These are phyloP conservation scores for Potorous gilbertii DNA, from an alignment of 2,797 vertebrate genomes.

Conservation along the genomic window DNA sequence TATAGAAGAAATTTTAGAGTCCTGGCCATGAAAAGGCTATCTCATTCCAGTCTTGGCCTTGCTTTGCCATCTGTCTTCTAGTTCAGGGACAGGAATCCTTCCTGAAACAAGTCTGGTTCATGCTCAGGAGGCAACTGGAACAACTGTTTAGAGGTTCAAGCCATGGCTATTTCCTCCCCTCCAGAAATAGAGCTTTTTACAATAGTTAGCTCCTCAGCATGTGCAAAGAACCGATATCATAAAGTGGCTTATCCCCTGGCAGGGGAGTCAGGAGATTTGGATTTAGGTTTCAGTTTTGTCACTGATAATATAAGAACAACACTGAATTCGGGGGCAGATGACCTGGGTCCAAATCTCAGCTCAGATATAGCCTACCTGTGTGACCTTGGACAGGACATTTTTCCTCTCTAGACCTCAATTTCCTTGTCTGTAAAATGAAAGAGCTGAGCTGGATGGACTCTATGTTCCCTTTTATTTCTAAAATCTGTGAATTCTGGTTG, in stretches of 20 bases:
- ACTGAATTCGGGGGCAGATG: not conserved
- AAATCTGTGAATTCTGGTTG: not conserved
- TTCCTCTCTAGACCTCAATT: not conserved
- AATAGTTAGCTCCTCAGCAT: not conserved
- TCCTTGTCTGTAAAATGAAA: not conserved
- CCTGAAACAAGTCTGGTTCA: not conserved
- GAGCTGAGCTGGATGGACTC: not conserved
- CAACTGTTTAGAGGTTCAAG: not conserved
- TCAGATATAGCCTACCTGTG: not conserved
- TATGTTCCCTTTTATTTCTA: not conserved
- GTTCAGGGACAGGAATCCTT: not conserved
- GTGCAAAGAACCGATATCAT: not conserved
- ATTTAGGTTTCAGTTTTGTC: not conserved
- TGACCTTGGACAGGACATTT: not conserved
- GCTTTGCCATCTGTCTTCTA: not conserved
- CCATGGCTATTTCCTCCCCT: not conserved
- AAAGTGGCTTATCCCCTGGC: not conserved
- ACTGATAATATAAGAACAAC: not conserved
- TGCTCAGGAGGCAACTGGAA: not conserved
- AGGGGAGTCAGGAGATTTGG: not conserved
- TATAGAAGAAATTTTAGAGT: not conserved
- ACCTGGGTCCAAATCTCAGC: not conserved
- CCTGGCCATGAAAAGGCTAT: not conserved
- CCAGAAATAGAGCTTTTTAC: not conserved
- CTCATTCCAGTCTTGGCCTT: not conserved